phyloP scores from a whole-genome alignment of 2,113 vertebrate species.

The Phalacrocorax aristotelis region DNA sequence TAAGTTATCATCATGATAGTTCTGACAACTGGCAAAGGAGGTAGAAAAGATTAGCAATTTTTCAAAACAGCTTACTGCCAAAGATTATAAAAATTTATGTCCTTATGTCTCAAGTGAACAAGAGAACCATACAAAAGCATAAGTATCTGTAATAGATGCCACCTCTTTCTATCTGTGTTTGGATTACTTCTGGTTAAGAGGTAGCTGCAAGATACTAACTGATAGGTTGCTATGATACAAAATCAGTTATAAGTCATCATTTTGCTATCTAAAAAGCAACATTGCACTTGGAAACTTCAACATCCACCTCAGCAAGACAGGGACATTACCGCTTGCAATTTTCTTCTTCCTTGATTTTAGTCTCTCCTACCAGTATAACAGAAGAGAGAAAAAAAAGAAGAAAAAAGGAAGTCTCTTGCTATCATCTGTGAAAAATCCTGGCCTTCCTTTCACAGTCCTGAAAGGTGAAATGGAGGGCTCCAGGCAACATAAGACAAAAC shows the following conservation, averaged over 20 bases:
- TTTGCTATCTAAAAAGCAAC: not conserved
- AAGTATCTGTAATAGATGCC: not conserved
- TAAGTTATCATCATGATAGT: constrained; percentile 4
- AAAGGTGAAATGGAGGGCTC: not conserved
- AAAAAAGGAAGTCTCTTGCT: not conserved
- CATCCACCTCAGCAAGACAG: not conserved
- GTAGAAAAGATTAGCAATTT: constrained; percentile 51
- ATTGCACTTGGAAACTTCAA: not conserved
- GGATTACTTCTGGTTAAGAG: not conserved
- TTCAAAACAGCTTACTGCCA: constrained; percentile 37
- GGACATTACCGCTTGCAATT: not conserved
- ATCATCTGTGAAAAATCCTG: not conserved
- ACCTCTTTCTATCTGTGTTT: not conserved
- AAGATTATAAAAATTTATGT: constrained; percentile 55
- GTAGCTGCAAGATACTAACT: not conserved
- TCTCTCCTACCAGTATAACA: not conserved
- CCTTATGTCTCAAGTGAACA: constrained; percentile 34
- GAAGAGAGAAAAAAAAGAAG: not conserved
- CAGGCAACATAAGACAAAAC: not conserved
- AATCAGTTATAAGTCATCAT: not conserved
- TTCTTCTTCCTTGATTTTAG: not conserved
- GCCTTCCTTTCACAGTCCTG: not conserved
- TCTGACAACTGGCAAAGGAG: constrained; percentile 48
- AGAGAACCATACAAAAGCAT: not conserved
- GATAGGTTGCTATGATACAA: not conserved